Conservation (phyloP, 2,888 invertebrate species). For the Acanthoscelides obtectus region DNA sequence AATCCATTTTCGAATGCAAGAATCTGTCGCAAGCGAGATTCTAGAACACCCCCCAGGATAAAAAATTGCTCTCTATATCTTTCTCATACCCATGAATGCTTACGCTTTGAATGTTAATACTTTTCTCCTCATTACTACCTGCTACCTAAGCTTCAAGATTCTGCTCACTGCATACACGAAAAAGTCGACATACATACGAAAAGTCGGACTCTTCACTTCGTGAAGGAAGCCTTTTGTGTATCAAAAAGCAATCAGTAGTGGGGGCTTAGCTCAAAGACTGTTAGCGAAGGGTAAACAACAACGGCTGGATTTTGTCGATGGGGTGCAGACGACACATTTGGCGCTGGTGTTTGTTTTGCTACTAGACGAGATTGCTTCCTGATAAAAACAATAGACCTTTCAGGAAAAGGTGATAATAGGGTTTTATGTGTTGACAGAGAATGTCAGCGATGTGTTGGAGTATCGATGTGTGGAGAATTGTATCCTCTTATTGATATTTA, state of each 20-base stretch:
- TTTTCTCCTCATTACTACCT: too few species aligned
- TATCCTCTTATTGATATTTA: background rate
- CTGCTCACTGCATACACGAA: too few species aligned
- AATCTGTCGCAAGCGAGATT: too few species aligned
- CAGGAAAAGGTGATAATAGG: constrained; percentile 1
- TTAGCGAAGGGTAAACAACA: background rate
- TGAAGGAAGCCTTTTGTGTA: background rate
- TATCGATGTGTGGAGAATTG: background rate
- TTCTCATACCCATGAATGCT: too few species aligned
- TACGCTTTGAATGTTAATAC: too few species aligned
- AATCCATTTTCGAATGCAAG: too few species aligned
- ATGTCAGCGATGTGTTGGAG: background rate
- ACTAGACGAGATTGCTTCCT: constrained; percentile 31
- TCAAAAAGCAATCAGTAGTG: background rate
- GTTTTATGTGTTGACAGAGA: background rate
- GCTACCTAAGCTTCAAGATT: too few species aligned
- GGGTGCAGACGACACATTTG: constrained; percentile 12
- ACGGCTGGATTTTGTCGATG: constrained; percentile 1
- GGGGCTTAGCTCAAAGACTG: background rate
- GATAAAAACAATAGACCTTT: constrained; percentile 3
- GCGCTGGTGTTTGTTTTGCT: constrained; percentile 29
- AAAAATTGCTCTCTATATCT: too few species aligned
- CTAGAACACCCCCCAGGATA: too few species aligned
- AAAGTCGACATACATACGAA: background rate
- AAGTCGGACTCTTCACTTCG: background rate